Conservation (phyloP, 2,113 vertebrate genomes). For the Accipiter virgatus region DNA sequence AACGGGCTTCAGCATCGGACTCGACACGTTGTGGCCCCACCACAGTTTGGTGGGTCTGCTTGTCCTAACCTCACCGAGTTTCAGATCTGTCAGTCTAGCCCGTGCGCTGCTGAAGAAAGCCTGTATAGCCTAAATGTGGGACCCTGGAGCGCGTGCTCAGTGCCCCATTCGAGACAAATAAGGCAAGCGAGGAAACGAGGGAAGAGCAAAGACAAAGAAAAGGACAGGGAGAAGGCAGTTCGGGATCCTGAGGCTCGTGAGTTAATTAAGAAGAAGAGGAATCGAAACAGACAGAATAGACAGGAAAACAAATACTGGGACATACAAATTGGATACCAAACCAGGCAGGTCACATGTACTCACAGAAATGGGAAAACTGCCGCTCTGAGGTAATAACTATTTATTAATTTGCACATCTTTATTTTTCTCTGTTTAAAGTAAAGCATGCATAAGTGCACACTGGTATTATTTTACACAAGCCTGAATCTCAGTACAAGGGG, state of each 20-base stretch:
- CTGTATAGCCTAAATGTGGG: constrained; percentile 86
- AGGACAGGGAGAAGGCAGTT: constrained; percentile 76
- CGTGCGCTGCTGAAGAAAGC: constrained; percentile 81
- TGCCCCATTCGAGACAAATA: constrained; percentile 72
- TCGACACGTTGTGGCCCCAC: constrained; percentile 85
- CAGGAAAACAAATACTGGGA: constrained; percentile 93
- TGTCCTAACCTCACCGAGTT: constrained; percentile 95
- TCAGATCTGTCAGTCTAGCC: constrained; percentile 82
- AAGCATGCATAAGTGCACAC: background rate
- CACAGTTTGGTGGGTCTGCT: constrained; percentile 82
- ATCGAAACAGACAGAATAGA: constrained; percentile 88
- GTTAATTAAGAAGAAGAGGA: constrained; percentile 94
- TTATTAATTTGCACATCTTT: background rate
- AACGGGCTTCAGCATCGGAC: constrained; percentile 87
- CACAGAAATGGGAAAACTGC: constrained; percentile 88
- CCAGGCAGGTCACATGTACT: constrained; percentile 84
- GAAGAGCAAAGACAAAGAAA: constrained; percentile 85
- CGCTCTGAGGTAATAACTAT: constrained; percentile 79
- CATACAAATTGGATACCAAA: constrained; percentile 94
- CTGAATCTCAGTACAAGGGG: background rate
- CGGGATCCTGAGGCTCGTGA: constrained; percentile 91
- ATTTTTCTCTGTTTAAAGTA: background rate
- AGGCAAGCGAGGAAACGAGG: constrained; percentile 83
- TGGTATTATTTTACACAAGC: background rate
- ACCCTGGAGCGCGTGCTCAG: constrained; percentile 80